Base-by-base conservation (phyloP, 2,113 vertebrate species). In the Leiothrix lutea region DNA sequence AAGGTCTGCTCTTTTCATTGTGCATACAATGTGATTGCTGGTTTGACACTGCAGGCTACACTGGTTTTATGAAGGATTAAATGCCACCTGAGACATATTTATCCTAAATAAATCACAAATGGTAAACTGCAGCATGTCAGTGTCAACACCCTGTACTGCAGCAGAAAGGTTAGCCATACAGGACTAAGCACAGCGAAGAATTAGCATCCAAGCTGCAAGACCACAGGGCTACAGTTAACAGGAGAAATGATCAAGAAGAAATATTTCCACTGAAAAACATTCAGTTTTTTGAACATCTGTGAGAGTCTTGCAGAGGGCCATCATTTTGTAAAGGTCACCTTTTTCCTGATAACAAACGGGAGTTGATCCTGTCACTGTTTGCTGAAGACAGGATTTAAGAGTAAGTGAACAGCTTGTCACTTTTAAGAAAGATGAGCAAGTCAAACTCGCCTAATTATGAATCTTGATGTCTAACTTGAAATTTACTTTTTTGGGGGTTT, bases 21-120 rank as follows among this genome's bases (percentile, higher is more conserved):
- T 91, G 97, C 95, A 93, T 95, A 97, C 97, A 97, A 94, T 93
- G 96, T 97, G 98, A 97, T 97, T 98, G 98, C 97, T 98, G 97
- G 97, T 98, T 97, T 98, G 98, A 98, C 98, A 98, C 97, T 97
- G 98, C 97, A 98, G 97, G 98, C 98, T 97, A 98, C 98, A 98
- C 95, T 97, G 97, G 98, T 97, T 98, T 98, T 97, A 98, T 98
- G 98, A 98, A 98, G 98, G 98, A 98, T 98, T 98, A 98, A 98
- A 98, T 98, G 98, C 98, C 98, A 98, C 97, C 98, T 94, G 98
- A 98, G 98, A 98, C 98, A 98, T 97, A 98, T 98, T 98, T 98
- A 98, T 97, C 97, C 98, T 98, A 98, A 98, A 98, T 98, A 98
- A 98, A 98, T 98, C 98, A 98, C 97, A 95, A 96, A 97, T 82